Percentiles rank a stretch among this genome's conserved stretches.
Evolutionary conservation across 2,113 vertebrate genomes (phyloP).

Genomic region (Bos taurus): ARS-UCD2.0 NC_037328.1:152049501-152050000

Average conservation of each 20-base stretch:
- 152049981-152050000: neutral
- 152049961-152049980: neutral
- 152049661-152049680: neutral
- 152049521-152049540: neutral
- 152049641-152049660: neutral
- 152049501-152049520: neutral
- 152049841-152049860: neutral
- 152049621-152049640: neutral
- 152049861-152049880: conserved; percentile 30
- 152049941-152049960: conserved; percentile 3
- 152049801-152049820: neutral
- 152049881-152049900: neutral
- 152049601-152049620: neutral
- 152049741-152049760: neutral
- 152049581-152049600: neutral
- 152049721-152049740: neutral
- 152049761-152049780: neutral
- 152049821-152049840: neutral
- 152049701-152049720: neutral
- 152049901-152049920: conserved; percentile 7
- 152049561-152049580: neutral
- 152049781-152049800: neutral
- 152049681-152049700: neutral
- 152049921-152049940: neutral
- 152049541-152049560: neutral